Evolutionary conservation across 92 coral and sea anemone genomes (phyloP), one percentile per base, ranked within the genome.

Genomic region (Siderastrea siderea): DNA sequence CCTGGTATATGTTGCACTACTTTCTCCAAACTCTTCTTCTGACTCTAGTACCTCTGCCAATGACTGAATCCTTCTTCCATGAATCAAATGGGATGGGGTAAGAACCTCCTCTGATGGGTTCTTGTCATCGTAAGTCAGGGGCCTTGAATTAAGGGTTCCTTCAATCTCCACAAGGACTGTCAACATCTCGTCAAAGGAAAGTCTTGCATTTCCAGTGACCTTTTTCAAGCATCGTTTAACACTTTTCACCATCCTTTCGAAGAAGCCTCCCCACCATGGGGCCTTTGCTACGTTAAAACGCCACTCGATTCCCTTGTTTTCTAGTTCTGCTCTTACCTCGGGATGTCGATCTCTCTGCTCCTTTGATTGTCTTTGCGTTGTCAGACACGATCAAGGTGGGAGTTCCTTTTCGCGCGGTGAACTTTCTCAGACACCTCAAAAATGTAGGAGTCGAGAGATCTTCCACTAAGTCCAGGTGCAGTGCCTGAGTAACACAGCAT

Each of bases 101-200:
- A 26, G 38, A 26, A 26, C 38, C 38, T 26, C 38, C 38, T 26
- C 38, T 26, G 38, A 26, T 26, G 38, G 38, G 38, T 26, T 26
- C 0, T 26, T 26, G 38, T 26, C 38, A 26, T 26, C 38, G 38
- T 26, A 26, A 26, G 74, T 69, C 47, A 71, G 75, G 8, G 57
- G 75, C 48, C 75, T 71, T 44, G 75, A 67, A 67, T 67, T 67
- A 12, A 67, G 71, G 17, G 71, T 67, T 12, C 71, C 71, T 67
- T 67, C 47, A 48, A 71, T 38, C 48, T 71, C 73, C 74, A 69
- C 74, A 69, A 69, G 74, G 11, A 45, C 52, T 47, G 51, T 69
- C 52, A 69, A 47, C 74, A 69, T 43, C 74, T 69, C 74, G 49
- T 69, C 53, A 47, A 69, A 46, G 49, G 74, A 43, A 43, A 69